Conservation (phyloP, 1,140 invertebrate genomes). For the Colletes gigas region DNA sequence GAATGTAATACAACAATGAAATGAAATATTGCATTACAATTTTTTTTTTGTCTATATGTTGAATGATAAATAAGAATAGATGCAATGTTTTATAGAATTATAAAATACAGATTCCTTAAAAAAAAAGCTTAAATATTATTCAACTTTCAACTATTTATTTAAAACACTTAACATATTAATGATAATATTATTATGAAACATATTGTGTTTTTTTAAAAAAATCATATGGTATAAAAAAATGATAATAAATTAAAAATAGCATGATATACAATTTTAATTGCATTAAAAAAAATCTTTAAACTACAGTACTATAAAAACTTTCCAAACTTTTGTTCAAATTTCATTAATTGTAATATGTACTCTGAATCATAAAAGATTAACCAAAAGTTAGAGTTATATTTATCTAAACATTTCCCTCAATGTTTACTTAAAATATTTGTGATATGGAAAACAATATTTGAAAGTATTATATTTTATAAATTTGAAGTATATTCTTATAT, state of each 20-base stretch:
- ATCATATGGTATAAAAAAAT: background rate
- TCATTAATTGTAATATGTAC: background rate
- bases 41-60: background rate
- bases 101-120: conserved; percentile 3
- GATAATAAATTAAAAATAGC: background rate
- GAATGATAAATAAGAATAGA: background rate
- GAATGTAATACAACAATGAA: background rate
- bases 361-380: background rate
- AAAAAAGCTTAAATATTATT: background rate
- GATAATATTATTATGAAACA: background rate
- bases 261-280: background rate
- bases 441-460: background rate
- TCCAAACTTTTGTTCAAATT: too few relatives aligned
- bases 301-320: background rate
- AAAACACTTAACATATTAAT: conserved; percentile 13
- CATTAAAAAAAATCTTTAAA: conserved; percentile 7
- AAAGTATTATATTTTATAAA: conserved; percentile 20
- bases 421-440: background rate
- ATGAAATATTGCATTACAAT: background rate
- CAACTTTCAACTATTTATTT: background rate
- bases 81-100: background rate
- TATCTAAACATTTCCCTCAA: background rate
- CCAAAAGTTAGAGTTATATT: background rate
- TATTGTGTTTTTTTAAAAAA: background rate
- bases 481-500: background rate